phyloP scores from a whole-genome alignment of 37 sponge, comb jelly and placozoan species.

The Tethya wilhelma region DNA sequence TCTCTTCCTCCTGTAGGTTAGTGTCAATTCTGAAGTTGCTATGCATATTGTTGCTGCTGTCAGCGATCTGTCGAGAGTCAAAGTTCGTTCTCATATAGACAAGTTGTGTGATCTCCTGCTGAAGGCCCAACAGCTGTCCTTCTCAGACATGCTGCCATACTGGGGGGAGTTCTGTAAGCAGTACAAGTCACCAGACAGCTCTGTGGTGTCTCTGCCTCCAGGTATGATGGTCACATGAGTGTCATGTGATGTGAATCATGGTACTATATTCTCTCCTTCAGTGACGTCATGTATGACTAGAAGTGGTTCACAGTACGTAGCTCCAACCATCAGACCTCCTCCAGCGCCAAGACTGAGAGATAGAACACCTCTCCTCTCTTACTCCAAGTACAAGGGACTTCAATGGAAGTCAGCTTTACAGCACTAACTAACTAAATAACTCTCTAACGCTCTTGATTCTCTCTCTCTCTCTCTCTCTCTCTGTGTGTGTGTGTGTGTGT shows the following conservation, averaged over 20 bases:
- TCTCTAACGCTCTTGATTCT: too few relatives aligned
- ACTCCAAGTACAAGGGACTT: slow-evolving; percentile 14
- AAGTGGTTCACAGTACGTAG: not conserved
- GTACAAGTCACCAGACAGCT: not conserved
- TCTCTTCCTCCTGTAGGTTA: not conserved
- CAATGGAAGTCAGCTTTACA: slow-evolving; percentile 8
- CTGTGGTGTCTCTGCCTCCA: slow-evolving; percentile 10
- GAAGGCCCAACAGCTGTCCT: not conserved
- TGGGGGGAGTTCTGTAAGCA: slow-evolving; percentile 25
- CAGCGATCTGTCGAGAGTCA: not conserved
- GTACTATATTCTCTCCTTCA: too few relatives aligned
- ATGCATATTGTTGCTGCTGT: slow-evolving; percentile 12
- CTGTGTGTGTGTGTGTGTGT: too few relatives aligned
- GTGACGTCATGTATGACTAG: too few relatives aligned
- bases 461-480: too few relatives aligned
- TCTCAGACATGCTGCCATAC: slow-evolving; percentile 18
- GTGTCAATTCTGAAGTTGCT: slow-evolving; percentile 3
- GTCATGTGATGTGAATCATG: too few relatives aligned
- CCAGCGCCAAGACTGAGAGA: not conserved
- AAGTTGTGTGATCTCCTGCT: not conserved
- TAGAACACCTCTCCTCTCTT: slow-evolving; percentile 9
- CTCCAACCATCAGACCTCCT: not conserved
- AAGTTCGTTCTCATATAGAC: not conserved
- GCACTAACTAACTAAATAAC: too few relatives aligned
- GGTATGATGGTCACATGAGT: too few relatives aligned